Percentiles rank a stretch among this genome's conserved stretches.
These are phyloP conservation scores for Charadrius vociferus DNA, from an alignment of 2,113 vertebrate species.

Conservation along the genomic window DNA sequence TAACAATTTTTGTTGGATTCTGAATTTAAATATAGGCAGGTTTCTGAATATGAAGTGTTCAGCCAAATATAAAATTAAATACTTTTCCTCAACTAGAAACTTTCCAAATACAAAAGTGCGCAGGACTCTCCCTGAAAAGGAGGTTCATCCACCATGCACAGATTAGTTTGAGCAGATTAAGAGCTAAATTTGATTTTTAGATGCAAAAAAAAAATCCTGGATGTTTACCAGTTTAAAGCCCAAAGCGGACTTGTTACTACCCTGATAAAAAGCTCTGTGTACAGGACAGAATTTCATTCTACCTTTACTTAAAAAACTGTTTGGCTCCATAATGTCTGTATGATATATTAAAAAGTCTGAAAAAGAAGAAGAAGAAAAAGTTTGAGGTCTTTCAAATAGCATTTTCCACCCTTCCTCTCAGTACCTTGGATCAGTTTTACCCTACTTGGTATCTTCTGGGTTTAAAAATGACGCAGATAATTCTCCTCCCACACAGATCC, in stretches of 20 bases:
- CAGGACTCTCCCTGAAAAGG: neutral
- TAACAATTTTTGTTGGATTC: neutral
- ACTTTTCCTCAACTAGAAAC: neutral
- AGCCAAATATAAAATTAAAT: neutral
- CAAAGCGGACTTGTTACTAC: neutral
- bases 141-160: neutral
- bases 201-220: neutral
- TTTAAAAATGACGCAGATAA: neutral
- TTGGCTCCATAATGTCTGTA: constrained; percentile 6
- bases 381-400: neutral
- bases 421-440: neutral
- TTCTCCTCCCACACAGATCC: neutral
- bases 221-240: neutral
- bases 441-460: neutral
- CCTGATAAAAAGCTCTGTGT: neutral
- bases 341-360: neutral
- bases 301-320: neutral
- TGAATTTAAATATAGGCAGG: neutral
- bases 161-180: neutral
- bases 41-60: neutral
- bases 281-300: neutral
- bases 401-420: neutral
- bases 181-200: neutral
- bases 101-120: neutral
- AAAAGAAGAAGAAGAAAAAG: neutral